Evolutionary conservation across 2,888 invertebrate species (phyloP), one percentile per base, ranked within the genome.

Genomic region (Oligia fasciuncula): DNA sequence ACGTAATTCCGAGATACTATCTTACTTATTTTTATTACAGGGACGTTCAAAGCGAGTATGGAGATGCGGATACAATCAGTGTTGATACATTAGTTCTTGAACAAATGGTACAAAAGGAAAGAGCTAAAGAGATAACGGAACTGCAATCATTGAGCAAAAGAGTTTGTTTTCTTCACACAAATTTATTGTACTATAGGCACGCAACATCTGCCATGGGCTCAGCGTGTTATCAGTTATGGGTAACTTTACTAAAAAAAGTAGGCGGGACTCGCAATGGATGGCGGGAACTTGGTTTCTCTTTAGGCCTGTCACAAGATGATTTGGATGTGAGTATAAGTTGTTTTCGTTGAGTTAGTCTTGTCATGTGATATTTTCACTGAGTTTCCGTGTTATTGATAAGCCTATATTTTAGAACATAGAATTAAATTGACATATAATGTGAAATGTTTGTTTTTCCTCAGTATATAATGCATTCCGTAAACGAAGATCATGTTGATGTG

Each of bases 391-490:
- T 68, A 54, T 68, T 63, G 63, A 51, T 77, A 43, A 35, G 23
- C n/a, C n/a, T 62, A 43, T 63, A 72, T 46, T 23, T 6, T 43
- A 23, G 0, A 51, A 13, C 19, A n/a, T 51, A 19, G 17, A 72
- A 14, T 11, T 23, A 14, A 49, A 9, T 57, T 13, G 35, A 46
- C 0, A 17, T 46, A 2, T 68, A 69, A 80, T 62, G 19, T 54
- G 40, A 40, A 69, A 14, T 84, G 0, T 85, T 85, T 74, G 65
- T 84, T 94, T 93, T 80, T 94, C 94, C 29, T 78, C 93, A 97
- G 97, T 97, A 97, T 80, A 97, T 97, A 85, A 96, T 94, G 88
- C 96, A 97, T 89, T 95, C 97, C 73, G 96, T 97, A 29, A 96
- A 95, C 86, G 96, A 97, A 78, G 97, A 97, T 87, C 97, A 96